Evolutionary conservation across 2,113 vertebrate species (phyloP).

Genomic region (Dromaius novaehollandiae): DNA sequence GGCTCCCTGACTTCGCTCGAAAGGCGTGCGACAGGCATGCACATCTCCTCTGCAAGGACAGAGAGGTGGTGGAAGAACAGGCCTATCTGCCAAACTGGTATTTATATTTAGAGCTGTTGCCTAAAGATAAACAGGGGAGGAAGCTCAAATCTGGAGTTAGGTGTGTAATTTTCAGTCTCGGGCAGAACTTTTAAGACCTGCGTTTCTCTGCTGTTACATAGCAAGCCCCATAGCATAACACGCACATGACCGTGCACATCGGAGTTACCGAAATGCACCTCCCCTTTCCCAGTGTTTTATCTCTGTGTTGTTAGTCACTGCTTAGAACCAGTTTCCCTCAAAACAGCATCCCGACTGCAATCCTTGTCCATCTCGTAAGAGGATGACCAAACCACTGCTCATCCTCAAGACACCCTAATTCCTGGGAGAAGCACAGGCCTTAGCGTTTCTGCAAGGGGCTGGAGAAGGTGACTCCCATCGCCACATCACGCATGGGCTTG

Average conservation of each 20-base stretch:
- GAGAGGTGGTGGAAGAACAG: not conserved
- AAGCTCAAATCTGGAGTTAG: not conserved
- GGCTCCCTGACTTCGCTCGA: not conserved
- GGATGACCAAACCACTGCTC: not conserved
- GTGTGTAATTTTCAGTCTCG: not conserved
- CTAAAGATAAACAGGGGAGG: not conserved
- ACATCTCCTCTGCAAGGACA: not conserved
- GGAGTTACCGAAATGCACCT: not conserved
- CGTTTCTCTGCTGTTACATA: not conserved
- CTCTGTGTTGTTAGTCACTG: not conserved
- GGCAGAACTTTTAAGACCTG: not conserved
- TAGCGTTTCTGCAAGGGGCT: not conserved
- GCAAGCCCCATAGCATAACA: not conserved
- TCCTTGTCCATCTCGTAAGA: not conserved
- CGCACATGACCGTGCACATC: not conserved
- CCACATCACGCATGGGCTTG: rapidly evolving
- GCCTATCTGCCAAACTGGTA: not conserved
- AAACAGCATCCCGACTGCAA: not conserved
- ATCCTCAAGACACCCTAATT: not conserved
- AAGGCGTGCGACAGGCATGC: not conserved
- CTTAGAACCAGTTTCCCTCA: not conserved
- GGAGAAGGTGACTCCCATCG: not conserved
- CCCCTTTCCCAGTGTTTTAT: not conserved
- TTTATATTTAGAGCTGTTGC: not conserved
- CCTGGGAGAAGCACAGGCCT: not conserved